Evolutionary conservation across 2,888 invertebrate species (phyloP), one percentile per base, ranked within the genome.

Genomic region (Volucella bombylans): DNA sequence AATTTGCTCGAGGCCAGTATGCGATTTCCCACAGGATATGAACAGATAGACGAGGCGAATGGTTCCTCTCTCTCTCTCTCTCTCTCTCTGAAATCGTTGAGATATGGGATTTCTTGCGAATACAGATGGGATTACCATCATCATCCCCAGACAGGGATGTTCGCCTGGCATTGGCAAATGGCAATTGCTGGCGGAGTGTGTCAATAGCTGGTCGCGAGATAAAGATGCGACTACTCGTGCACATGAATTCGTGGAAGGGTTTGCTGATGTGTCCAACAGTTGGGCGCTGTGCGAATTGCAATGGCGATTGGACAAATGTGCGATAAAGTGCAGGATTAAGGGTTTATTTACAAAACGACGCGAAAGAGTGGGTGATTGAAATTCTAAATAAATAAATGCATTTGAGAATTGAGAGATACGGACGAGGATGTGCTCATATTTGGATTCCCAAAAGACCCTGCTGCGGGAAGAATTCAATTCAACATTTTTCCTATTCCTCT

Each of bases 111-210:
- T 83, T 80, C 83, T 83, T 80, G 69, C 69, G 61, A 80, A 65
- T 76, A 83, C 80, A 83, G 69, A 83, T 74, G 83, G 83, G 83
- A 83, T 83, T 83, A 83, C 73, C 68, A 67, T 74, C 80, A 80
- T 83, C 80, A 74, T 61, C 18, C 6, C 52, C 62, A 69, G 74
- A 64, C 78, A 31, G 55, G 18, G 12, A 64, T 65, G 71, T 71
- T 52, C 78, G 61, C 47, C 49, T 72, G 67, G 62, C 67, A 14
- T 49, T 73, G 77, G 61, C 54, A 69, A 62, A 68, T 65, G 57
- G 61, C 54, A 65, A 47, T 14, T 14, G 18, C 59, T 15, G 18
- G 74, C 71, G 68, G 54, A 62, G 57, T 74, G 74, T 65, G 74
- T 74, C 74, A 74, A 49, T 54, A 49, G 69, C 52, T 71, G 59